Evolutionary conservation across 2,113 vertebrate species (phyloP).

Genomic region (Protobothrops flavoviridis): DNA sequence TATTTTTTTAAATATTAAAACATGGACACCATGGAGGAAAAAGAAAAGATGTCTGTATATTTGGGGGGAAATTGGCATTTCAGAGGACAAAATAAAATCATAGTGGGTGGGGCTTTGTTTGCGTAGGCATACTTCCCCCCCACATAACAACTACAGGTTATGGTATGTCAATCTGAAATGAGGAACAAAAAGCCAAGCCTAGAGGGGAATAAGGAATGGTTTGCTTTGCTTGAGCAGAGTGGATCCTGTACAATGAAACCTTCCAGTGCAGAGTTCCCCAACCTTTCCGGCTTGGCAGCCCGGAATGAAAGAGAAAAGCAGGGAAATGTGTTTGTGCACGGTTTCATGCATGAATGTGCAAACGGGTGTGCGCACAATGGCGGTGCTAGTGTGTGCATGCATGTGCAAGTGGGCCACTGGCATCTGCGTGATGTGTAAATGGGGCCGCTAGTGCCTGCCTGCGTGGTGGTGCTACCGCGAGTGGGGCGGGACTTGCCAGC

Average conservation of each 20-base stretch:
- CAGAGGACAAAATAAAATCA: background rate
- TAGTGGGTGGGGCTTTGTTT: background rate
- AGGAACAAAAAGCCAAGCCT: background rate
- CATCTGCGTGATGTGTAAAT: too few species aligned
- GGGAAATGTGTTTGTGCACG: too few species aligned
- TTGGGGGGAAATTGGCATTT: background rate
- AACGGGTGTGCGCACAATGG: too few species aligned
- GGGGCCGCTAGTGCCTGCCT: too few species aligned
- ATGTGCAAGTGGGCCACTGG: too few species aligned
- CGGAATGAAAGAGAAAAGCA: too few species aligned
- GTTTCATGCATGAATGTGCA: too few species aligned
- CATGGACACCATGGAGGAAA: background rate
- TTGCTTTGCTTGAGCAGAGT: background rate
- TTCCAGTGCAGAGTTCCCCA: background rate
- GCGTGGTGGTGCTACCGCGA: too few species aligned
- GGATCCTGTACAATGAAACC: background rate
- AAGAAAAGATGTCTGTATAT: background rate
- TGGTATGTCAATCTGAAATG: background rate
- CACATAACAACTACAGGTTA: background rate
- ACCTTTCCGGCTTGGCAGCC: too few species aligned
- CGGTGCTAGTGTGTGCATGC: too few species aligned
- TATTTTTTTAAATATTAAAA: background rate
- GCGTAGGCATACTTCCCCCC: background rate
- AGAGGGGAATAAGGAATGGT: too few species aligned
- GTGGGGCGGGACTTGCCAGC: too few species aligned